Base-by-base conservation (phyloP, 1,140 invertebrate species). In the Scaptomyza montana region DNA sequence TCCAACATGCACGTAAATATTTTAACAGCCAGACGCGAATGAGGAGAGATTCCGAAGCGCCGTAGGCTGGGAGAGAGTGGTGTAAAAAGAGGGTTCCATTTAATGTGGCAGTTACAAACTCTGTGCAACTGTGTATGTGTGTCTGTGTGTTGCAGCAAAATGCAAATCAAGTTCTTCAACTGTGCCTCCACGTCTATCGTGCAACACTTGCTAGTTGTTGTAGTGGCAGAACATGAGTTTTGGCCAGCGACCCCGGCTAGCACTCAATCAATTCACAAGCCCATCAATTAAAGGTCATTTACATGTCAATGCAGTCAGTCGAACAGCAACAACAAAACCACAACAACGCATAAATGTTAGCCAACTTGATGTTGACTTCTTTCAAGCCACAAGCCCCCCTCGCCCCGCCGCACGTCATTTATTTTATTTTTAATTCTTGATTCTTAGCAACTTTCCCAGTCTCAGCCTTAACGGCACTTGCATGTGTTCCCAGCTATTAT, bases 251-350 rank as follows among this genome's bases (percentile, higher is more conserved):
- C 10, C n/a, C 70, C 51, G 53, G 30, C 30, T 33, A 5, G 50
- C 78, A 87, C 82, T 85, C 74, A 78, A 89, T 86, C 84, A 82
- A 87, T 70, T 56, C 73, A 51, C 68, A 67, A 51, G 79, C 79
- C 84, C 82, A 87, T 89, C 84, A 87, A 87, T 87, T 87, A 87
- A 87, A 89, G 82, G 84, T 89, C 84, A 87, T 87, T 89, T 87
- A 79, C 82, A 89, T 87, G 82, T 87, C 84, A 87, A 87, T 89
- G 84, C 84, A 84, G 57, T 55, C 57, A 50, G 12, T 43, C 47
- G 46, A 60, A 12, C 39, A 75, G 21, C 55, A 8, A 36, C 33
- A 36, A 36, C 33, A 36, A 9, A 66, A 69, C 75, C 68, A 68
- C 60, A 71, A 67, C 43, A 55, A 12, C 47, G 13, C 60, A 55